Percentiles rank a stretch among this genome's conserved stretches.
Evolutionary conservation across 2,888 invertebrate genomes (phyloP).

Genomic region (Linnaemya tessellans): DNA sequence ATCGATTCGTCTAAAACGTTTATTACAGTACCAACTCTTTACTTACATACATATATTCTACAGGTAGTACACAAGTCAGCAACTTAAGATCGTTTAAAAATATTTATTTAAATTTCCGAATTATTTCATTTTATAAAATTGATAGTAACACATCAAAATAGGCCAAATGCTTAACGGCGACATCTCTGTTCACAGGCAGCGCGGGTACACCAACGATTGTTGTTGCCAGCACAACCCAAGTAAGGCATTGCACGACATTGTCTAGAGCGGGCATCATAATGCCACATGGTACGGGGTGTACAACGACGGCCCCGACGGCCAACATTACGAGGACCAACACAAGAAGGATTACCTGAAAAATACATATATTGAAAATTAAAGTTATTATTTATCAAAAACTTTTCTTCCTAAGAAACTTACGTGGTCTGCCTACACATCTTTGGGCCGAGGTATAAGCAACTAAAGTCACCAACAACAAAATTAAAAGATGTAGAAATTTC

Average conservation of each 20-base stretch:
- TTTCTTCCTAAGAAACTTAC: background rate
- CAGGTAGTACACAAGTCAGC: too few relatives aligned
- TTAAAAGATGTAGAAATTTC: conserved; percentile 6
- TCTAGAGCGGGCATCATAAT: conserved; percentile 42
- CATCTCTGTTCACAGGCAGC: conserved; percentile 45
- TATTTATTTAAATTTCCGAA: too few relatives aligned
- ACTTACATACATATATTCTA: too few relatives aligned
- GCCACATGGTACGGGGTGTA: conserved; percentile 38
- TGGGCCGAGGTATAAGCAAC: conserved; percentile 33
- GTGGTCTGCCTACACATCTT: background rate
- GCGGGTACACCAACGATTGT: conserved; percentile 64
- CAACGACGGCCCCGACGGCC: conserved; percentile 28
- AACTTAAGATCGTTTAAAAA: too few relatives aligned
- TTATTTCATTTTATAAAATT: too few relatives aligned
- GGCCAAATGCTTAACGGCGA: conserved; percentile 13
- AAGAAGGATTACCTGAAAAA: conserved; percentile 9
- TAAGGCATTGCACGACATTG: conserved; percentile 53
- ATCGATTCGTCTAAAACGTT: too few relatives aligned
- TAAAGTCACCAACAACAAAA: conserved; percentile 14
- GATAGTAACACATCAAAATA: too few relatives aligned
- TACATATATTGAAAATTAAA: too few relatives aligned
- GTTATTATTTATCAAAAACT: too few relatives aligned
- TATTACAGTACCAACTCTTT: too few relatives aligned
- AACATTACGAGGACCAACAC: background rate
- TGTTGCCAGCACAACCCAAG: conserved; percentile 67